Evolutionary conservation across 1,140 invertebrate genomes (phyloP), one percentile per base, ranked within the genome.

Genomic region (Neotoxoptera formosana): DNA sequence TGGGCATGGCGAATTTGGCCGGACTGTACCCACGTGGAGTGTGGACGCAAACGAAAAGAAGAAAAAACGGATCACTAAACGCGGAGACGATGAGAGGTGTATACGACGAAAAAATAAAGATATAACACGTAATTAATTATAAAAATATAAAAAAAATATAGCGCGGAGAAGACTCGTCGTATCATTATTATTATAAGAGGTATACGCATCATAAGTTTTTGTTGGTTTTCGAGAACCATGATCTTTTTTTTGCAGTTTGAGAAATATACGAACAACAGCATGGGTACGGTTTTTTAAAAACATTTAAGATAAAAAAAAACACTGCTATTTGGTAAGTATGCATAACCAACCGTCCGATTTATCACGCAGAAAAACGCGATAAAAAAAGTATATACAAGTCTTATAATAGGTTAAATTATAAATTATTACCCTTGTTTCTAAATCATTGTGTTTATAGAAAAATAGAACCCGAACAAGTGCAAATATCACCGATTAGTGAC

Each of bases 1-100:
- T 60, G 25, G 67, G 90, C 84, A 83, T 92, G 83, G 67, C 91
- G 91, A 92, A 92, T 92, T 83, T 34, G 6, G 20, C 21, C n/a
- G 90, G 60, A 81, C 60, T 7, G 34, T 36, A 83, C 76, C 76
- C 76, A 17, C 34, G 34, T n/a, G 76, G 34, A 83, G 20, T 20
- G 34, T n/a, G 76, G 34, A 83, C 20, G 21, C 2, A 8, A 83
- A n/a, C 67, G 17, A 60, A 41, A 34, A 23, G 23, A 34, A 51
- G 81, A 83, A 91, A 34, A 83, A 83, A 84, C 25, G 41, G 51
- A 89, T 56, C 88, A 36, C 48, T 41, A 36, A 30, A 41, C 83
- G 76, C 76, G 36, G 41, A 41, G 41, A 41, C 83, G 83, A 36
- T 6, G 21, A 81, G 76, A 81, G 14, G 34, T 81, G 34, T 81